phyloP scores from a whole-genome alignment of 2,113 vertebrate genomes.

The Calidris pugnax region DNA sequence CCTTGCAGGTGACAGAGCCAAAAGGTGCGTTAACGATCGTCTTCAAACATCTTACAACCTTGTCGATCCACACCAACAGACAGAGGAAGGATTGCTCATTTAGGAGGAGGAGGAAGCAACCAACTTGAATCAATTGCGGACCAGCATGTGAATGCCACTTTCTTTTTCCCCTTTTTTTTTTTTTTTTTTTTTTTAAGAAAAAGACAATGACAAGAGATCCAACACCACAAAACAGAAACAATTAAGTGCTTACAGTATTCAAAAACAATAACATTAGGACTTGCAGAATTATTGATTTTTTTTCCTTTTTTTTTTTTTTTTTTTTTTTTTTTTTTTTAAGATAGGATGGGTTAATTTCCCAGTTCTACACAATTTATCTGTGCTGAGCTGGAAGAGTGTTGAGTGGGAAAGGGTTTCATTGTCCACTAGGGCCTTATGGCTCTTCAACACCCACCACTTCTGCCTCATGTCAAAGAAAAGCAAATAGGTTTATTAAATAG shows the following conservation, averaged over 20 bases:
- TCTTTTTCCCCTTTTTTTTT: neutral
- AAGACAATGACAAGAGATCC: too few relatives aligned
- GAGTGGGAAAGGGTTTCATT: conserved; percentile 83
- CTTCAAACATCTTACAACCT: neutral
- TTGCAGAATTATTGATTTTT: too few relatives aligned
- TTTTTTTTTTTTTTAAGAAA: conserved; percentile 15
- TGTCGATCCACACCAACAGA: neutral
- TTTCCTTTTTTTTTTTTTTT: too few relatives aligned
- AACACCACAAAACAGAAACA: too few relatives aligned
- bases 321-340: neutral
- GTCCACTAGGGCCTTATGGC: conserved; percentile 77
- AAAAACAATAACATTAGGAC: too few relatives aligned
- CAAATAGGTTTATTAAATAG: conserved; percentile 87
- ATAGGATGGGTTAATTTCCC: conserved; percentile 77
- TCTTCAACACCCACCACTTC: conserved; percentile 84
- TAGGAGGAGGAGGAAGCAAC: neutral
- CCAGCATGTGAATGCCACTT: neutral
- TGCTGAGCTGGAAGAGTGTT: conserved; percentile 78
- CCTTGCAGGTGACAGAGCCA: neutral
- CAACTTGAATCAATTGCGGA: rapidly evolving
- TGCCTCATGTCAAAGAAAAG: conserved; percentile 84
- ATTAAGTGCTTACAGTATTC: too few relatives aligned
- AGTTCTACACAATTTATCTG: conserved; percentile 82
- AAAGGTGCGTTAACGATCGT: neutral
- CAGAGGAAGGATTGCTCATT: conserved; percentile 48